Percentiles rank a stretch among this genome's conserved stretches.
phyloP scores from a whole-genome alignment of 2,888 invertebrate genomes.

The Mythimna impura region DNA sequence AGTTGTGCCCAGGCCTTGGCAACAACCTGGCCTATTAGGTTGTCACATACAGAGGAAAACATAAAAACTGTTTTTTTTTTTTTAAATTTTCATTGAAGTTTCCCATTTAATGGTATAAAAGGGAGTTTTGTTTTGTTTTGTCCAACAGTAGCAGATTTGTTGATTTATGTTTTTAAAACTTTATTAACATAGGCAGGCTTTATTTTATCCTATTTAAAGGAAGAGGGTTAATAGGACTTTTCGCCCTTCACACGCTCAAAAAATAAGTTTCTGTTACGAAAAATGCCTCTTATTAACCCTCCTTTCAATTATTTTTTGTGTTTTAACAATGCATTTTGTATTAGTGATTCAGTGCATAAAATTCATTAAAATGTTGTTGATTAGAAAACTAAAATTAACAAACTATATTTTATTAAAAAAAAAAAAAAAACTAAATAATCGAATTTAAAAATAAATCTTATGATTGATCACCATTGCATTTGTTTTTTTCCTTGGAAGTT shows the following conservation, averaged over 20 bases:
- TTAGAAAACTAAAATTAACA: slow-evolving; percentile 14
- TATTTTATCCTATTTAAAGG: too few relatives aligned
- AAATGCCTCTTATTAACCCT: too few relatives aligned
- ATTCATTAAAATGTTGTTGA: too few relatives aligned
- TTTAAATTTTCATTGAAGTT: too few relatives aligned
- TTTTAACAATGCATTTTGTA: too few relatives aligned
- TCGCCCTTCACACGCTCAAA: too few relatives aligned
- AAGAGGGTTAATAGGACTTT: too few relatives aligned
- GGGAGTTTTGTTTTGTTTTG: slow-evolving; percentile 4
- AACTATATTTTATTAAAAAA: slow-evolving; percentile 9
- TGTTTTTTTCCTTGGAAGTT: slow-evolving; percentile 76
- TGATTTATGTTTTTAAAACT: slow-evolving; percentile 1
- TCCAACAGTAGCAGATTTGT: not conserved
- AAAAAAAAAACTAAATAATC: slow-evolving; percentile 12
- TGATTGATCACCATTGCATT: slow-evolving; percentile 88
- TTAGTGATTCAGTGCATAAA: too few relatives aligned
- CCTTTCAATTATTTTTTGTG: too few relatives aligned
- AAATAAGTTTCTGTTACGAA: too few relatives aligned
- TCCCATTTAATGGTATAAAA: not conserved
- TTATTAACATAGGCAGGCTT: not conserved
- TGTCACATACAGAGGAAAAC: slow-evolving; percentile 78
- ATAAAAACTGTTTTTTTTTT: slow-evolving; percentile 11
- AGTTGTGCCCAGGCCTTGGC: slow-evolving; percentile 94
- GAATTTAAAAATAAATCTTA: slow-evolving; percentile 84
- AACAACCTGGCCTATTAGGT: slow-evolving; percentile 94